These are phyloP conservation scores for Drosophila miranda DNA, from an alignment of 1,140 invertebrate species.

Conservation along the genomic window DNA sequence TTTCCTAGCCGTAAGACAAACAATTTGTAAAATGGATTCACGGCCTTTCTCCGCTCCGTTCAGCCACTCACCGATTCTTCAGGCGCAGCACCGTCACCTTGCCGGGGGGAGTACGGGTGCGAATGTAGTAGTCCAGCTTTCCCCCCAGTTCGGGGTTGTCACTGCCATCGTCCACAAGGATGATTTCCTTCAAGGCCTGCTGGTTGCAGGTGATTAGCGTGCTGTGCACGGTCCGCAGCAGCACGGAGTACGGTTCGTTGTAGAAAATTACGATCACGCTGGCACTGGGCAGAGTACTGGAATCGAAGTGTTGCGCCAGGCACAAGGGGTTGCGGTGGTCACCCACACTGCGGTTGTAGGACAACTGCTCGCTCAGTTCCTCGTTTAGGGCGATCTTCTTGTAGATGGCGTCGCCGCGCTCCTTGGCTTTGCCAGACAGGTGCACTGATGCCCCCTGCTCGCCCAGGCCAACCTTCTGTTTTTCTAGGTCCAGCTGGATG, in stretches of 20 bases:
- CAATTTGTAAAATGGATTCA: slow-evolving; percentile 20
- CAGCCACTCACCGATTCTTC: slow-evolving; percentile 85
- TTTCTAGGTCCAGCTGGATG: slow-evolving; percentile 80
- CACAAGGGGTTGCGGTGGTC: slow-evolving; percentile 84
- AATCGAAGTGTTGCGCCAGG: slow-evolving; percentile 82
- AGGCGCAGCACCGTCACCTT: slow-evolving; percentile 91
- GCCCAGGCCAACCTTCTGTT: slow-evolving; percentile 84
- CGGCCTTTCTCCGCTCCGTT: neutral
- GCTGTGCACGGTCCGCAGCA: slow-evolving; percentile 93
- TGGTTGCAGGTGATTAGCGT: slow-evolving; percentile 91
- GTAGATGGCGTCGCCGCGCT: slow-evolving; percentile 86
- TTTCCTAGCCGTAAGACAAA: slow-evolving; percentile 46
- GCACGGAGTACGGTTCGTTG: slow-evolving; percentile 93
- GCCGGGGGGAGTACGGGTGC: slow-evolving; percentile 85
- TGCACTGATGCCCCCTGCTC: slow-evolving; percentile 86
- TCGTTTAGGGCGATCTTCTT: slow-evolving; percentile 92
- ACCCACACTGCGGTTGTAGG: slow-evolving; percentile 88
- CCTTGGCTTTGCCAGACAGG: slow-evolving; percentile 83
- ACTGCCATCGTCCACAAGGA: slow-evolving; percentile 95
- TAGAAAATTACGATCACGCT: slow-evolving; percentile 93
- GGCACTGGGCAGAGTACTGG: slow-evolving; percentile 83
- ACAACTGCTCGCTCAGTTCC: slow-evolving; percentile 90
- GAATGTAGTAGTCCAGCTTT: slow-evolving; percentile 90
- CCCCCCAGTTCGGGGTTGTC: slow-evolving; percentile 89
- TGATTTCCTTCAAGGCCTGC: slow-evolving; percentile 90